These are phyloP conservation scores for Siniperca undulata DNA, from an alignment of 2,797 vertebrate species.

Conservation along the genomic window DNA sequence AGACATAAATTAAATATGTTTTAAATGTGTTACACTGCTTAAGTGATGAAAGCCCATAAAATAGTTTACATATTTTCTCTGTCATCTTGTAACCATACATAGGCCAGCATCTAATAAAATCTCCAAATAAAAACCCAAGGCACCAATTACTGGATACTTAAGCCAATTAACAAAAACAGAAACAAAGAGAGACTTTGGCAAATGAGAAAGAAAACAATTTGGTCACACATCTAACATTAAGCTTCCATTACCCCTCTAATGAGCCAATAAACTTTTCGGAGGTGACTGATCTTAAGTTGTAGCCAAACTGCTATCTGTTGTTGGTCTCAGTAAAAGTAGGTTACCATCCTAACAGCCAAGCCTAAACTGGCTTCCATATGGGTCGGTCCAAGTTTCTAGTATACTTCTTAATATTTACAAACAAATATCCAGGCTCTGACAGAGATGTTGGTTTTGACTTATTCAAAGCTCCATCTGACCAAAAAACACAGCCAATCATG, in stretches of 20 bases:
- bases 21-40: constrained; percentile 32
- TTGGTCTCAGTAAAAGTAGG: constrained; percentile 57
- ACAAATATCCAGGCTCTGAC: constrained; percentile 50
- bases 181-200: constrained; percentile 60
- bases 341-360: constrained; percentile 56
- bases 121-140: constrained; percentile 61
- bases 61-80: constrained; percentile 59
- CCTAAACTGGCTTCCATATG: constrained; percentile 65
- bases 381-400: constrained; percentile 54
- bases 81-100: constrained; percentile 68
- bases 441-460: constrained; percentile 48
- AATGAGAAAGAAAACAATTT: constrained; percentile 68
- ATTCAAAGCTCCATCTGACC: constrained; percentile 49
- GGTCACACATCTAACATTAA: constrained; percentile 70
- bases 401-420: constrained; percentile 63
- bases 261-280: constrained; percentile 69
- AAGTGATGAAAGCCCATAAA: constrained; percentile 67
- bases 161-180: constrained; percentile 66
- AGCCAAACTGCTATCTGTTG: constrained; percentile 69
- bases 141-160: constrained; percentile 67
- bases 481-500: constrained; percentile 33
- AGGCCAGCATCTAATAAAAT: constrained; percentile 70
- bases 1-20: constrained; percentile 29
- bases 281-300: constrained; percentile 58
- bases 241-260: constrained; percentile 68